phyloP scores from a whole-genome alignment of 2,113 vertebrate species.

The Hemichromis elongatus region DNA sequence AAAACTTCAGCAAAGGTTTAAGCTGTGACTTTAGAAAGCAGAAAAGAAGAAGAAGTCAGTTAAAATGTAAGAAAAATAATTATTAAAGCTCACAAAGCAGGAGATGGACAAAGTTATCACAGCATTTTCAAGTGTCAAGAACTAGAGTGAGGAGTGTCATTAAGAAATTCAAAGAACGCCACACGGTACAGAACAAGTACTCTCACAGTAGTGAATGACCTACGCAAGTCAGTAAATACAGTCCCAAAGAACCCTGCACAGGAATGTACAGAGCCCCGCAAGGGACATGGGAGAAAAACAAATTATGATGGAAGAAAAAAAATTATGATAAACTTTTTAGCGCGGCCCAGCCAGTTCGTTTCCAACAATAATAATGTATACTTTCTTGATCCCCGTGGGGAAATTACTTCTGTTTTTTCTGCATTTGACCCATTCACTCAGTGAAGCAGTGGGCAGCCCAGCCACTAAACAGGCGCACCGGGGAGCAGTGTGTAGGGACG shows the following conservation, averaged over 20 bases:
- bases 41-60: not conserved
- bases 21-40: not conserved
- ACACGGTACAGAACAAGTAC: not conserved
- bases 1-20: not conserved
- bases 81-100: not conserved
- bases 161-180: not conserved
- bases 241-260: not conserved
- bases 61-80: not conserved
- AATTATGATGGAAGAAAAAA: too few relatives aligned
- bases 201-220: not conserved
- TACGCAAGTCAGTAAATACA: not conserved
- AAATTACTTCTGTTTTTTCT: too few relatives aligned
- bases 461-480: too few relatives aligned
- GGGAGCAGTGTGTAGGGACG: too few relatives aligned
- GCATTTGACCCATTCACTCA: too few relatives aligned
- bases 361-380: too few relatives aligned
- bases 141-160: not conserved
- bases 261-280: too few relatives aligned
- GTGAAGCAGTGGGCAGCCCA: too few relatives aligned
- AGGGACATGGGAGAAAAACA: too few relatives aligned
- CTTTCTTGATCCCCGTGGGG: too few relatives aligned
- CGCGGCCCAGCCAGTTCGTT: too few relatives aligned
- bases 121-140: not conserved
- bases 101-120: not conserved
- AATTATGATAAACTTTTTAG: too few relatives aligned